These are phyloP conservation scores for Adrianichthys oophorus DNA, from an alignment of 2,797 vertebrate genomes.

Conservation along the genomic window DNA sequence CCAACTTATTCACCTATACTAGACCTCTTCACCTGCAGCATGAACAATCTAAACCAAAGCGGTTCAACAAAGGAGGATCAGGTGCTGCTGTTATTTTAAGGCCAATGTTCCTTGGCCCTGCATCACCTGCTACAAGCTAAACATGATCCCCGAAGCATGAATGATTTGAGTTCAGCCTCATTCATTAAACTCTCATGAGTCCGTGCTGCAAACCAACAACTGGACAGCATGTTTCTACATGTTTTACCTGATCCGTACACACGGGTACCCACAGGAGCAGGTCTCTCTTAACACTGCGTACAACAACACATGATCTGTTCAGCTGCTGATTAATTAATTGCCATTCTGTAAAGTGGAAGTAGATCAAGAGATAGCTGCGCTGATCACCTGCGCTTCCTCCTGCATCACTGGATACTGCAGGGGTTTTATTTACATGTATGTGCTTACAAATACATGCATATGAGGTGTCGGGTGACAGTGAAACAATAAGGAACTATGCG, in stretches of 20 bases:
- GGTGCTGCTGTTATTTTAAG: conserved; percentile 42
- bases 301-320: conserved; percentile 31
- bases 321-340: conserved; percentile 49
- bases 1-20: conserved; percentile 5
- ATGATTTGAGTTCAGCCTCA: conserved; percentile 50
- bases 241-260: conserved; percentile 12
- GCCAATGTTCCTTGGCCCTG: conserved; percentile 29
- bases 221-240: conserved; percentile 11
- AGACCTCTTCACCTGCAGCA: conserved; percentile 11
- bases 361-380: conserved; percentile 48
- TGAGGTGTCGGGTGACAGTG: conserved; percentile 40
- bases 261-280: neutral
- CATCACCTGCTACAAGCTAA: conserved; percentile 36
- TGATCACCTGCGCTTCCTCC: conserved; percentile 51
- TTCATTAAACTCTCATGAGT: conserved; percentile 61
- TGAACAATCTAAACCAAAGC: conserved; percentile 14
- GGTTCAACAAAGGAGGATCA: conserved; percentile 29
- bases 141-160: conserved; percentile 41
- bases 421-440: conserved; percentile 1
- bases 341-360: conserved; percentile 47
- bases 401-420: conserved; percentile 37
- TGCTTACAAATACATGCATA: neutral
- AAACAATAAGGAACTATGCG: conserved; percentile 27
- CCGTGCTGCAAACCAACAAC: conserved; percentile 47
- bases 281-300: conserved; percentile 1